A percentile compares a stretch with the other conserved stretches of the same genome.
Evolutionary conservation across 1,140 invertebrate species (phyloP).

Genomic region (Pristionchus pacificus): DNA sequence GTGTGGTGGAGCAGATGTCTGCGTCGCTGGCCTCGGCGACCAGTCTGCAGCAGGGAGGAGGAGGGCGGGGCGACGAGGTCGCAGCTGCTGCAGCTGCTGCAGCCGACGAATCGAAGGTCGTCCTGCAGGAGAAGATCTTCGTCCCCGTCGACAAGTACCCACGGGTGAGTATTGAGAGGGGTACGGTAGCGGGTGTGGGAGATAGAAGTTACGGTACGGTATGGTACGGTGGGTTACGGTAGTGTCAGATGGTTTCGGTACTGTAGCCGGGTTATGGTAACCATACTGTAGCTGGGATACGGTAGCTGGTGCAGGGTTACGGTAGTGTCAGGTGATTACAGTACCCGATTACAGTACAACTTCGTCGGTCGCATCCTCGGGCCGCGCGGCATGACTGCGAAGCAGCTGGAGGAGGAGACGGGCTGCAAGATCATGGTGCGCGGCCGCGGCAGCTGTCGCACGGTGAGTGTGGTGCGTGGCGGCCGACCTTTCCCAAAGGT

Average conservation of each 20-base stretch:
- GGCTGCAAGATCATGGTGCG: conserved; percentile 99
- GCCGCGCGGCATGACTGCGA: conserved; percentile 97
- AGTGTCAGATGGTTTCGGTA: neutral
- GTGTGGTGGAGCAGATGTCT: neutral
- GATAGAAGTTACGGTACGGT: neutral
- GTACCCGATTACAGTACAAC: conserved; percentile 82
- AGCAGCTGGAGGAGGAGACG: conserved; percentile 98
- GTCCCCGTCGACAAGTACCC: conserved; percentile 24
- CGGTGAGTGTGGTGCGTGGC: neutral
- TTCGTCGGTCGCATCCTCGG: conserved; percentile 99
- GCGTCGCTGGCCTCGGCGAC: neutral
- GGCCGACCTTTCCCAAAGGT: neutral
- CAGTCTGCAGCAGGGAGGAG: no score
- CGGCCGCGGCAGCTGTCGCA: conserved; percentile 72
- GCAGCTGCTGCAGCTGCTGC: no score
- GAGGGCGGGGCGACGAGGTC: neutral
- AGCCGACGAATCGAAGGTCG: neutral
- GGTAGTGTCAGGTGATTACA: conserved; percentile 7
- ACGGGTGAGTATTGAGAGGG: conserved; percentile 1
- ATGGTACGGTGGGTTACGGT: neutral
- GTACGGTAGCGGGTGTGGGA: neutral
- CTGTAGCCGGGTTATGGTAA: no score
- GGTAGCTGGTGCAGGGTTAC: neutral
- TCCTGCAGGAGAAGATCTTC: conserved; percentile 12
- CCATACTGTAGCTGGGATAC: neutral